Conservation (phyloP, 2,888 invertebrate species). For the Carcina quercana region DNA sequence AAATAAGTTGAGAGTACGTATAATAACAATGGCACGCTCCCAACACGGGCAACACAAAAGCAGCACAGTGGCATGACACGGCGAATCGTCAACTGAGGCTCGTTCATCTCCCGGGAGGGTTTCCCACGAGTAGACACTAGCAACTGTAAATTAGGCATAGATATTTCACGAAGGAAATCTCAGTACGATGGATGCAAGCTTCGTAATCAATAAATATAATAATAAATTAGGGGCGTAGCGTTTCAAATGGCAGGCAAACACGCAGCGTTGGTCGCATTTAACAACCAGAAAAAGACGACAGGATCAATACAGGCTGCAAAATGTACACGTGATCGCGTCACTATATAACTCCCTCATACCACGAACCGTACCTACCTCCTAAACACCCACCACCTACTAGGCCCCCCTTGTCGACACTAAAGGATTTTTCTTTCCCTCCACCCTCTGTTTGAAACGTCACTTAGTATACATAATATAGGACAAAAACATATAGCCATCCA, state of each 20-base stretch:
- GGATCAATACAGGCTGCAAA: slow-evolving; percentile 72
- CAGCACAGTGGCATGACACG: slow-evolving; percentile 10
- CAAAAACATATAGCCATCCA: slow-evolving; percentile 8
- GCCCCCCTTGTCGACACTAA: slow-evolving; percentile 54
- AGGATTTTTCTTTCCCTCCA: slow-evolving; percentile 47
- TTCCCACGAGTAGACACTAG: too few species aligned
- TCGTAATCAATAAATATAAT: slow-evolving; percentile 2
- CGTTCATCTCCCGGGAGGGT: too few species aligned
- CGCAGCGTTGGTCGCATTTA: slow-evolving; percentile 43
- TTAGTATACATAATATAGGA: slow-evolving; percentile 5
- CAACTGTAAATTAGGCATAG: too few species aligned
- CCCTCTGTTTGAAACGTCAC: slow-evolving; percentile 31
- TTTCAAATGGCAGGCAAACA: slow-evolving; percentile 23
- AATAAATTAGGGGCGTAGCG: neutral
- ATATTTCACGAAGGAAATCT: too few species aligned
- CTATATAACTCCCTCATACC: slow-evolving; percentile 69
- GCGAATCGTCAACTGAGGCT: neutral
- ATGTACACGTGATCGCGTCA: slow-evolving; percentile 73
- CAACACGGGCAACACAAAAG: slow-evolving; percentile 27
- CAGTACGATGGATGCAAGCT: too few species aligned
- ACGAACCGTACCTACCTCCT: slow-evolving; percentile 58
- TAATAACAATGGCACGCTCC: slow-evolving; percentile 40
- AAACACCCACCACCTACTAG: slow-evolving; percentile 52
- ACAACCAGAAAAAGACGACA: slow-evolving; percentile 56
- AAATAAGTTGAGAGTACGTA: too few species aligned